phyloP scores from a whole-genome alignment of 2,797 vertebrate genomes.

The Podarcis siculus region DNA sequence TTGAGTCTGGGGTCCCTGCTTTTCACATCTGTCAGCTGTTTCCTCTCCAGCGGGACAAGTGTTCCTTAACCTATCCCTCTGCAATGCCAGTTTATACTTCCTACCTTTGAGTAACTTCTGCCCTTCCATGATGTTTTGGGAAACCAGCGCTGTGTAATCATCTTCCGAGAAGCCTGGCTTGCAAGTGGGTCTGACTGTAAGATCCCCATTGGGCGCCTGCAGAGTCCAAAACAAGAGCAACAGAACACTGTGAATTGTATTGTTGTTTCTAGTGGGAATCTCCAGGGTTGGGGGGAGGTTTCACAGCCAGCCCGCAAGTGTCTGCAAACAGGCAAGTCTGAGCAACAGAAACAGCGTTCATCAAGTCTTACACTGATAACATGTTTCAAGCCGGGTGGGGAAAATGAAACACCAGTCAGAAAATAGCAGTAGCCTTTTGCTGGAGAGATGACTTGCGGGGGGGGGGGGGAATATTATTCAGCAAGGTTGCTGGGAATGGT shows the following conservation, averaged over 20 bases:
- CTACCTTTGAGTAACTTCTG: slow-evolving; percentile 92
- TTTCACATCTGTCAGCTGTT: slow-evolving; percentile 47
- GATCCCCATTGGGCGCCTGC: slow-evolving; percentile 82
- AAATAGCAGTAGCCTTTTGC: background rate
- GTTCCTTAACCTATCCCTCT: slow-evolving; percentile 4
- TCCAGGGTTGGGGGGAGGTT: background rate
- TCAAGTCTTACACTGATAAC: slow-evolving; percentile 46
- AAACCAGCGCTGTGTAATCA: slow-evolving; percentile 88
- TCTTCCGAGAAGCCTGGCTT: slow-evolving; percentile 92
- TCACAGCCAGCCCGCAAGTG: background rate
- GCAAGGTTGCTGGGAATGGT: background rate
- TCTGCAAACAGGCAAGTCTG: slow-evolving; percentile 30
- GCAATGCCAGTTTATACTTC: slow-evolving; percentile 58
- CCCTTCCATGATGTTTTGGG: slow-evolving; percentile 87
- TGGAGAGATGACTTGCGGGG: background rate
- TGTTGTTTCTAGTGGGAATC: background rate
- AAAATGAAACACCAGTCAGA: background rate
- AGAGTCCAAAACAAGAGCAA: slow-evolving; percentile 37
- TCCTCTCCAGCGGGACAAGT: slow-evolving; percentile 11
- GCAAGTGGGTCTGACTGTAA: slow-evolving; percentile 83
- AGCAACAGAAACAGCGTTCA: slow-evolving; percentile 7
- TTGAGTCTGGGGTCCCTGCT: background rate
- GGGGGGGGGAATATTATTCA: background rate
- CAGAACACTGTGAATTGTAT: slow-evolving; percentile 23
- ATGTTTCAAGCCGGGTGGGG: slow-evolving; percentile 52